Base-by-base conservation (phyloP, 2,888 invertebrate species). In the Tenthredo notha region DNA sequence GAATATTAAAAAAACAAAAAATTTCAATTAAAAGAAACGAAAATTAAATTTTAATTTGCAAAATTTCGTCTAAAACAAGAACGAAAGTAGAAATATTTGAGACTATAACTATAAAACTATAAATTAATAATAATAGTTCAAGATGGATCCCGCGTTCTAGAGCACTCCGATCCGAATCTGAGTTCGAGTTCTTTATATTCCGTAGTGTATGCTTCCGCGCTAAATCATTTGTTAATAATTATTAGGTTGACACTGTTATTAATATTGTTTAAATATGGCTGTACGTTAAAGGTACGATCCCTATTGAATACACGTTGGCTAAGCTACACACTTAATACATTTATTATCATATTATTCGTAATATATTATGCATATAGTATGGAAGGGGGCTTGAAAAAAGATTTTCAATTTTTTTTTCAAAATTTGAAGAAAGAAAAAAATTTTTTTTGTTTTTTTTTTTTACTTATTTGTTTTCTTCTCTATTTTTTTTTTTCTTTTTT, bases 241-340 rank as follows among this genome's bases (percentile, higher is more conserved):
- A 77, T 88, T 85, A 87, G 86, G 86, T 88, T 86, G 86, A 87
- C 86, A 92, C 90, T 89, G 91, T 91, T 92, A 92, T 92, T 91
- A 92, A 92, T 92, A 92, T 92, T 90, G 89, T 90, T 91, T 93
- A 92, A 92, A 92, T 93, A 93, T 89, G 92, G 90, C 90, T 92
- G 89, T 91, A 91, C 58, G 85, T 85, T 70, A 65, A 83, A 80
- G 15, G 65, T 83, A 83, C 83, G 83, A 83, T 83, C 85, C 86
- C 86, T 88, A 90, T 90, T 90, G 91, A 92, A 90, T 91, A 91
- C 89, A 90, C 91, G 92, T 92, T 92, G 91, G 90, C 92, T 93
- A 93, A 90, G 90, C 93, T 93, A 93, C 92, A 93, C 93, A 93
- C 92, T 92, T 92, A 93, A 90, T 92, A 93, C 93, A 93, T 91